Conservation (phyloP, 2,113 vertebrate species). For the Atractosteus spatula region DNA sequence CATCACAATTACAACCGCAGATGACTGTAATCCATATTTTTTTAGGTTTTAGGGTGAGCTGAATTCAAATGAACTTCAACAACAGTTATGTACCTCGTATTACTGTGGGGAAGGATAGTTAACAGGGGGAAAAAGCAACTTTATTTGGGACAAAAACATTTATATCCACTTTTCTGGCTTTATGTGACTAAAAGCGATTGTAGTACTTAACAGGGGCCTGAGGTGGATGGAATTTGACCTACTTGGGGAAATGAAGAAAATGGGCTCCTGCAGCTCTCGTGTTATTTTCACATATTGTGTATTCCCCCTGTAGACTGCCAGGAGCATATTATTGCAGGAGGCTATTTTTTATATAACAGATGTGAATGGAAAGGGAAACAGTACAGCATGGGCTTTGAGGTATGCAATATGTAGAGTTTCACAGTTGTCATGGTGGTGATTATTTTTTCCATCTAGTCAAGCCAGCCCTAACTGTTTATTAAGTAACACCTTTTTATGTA, state of each 20-base stretch:
- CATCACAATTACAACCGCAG: too few species aligned
- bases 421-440: not conserved
- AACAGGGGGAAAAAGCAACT: not conserved
- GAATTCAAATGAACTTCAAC: constrained; percentile 15
- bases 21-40: too few species aligned
- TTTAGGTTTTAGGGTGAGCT: not conserved
- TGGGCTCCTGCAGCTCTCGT: not conserved
- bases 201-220: not conserved
- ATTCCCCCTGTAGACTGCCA: not conserved
- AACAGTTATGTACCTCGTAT: not conserved
- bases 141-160: constrained; percentile 8
- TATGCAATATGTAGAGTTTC: not conserved
- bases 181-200: constrained; percentile 2
- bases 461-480: not conserved
- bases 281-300: not conserved
- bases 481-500: not conserved
- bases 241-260: not conserved
- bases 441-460: not conserved
- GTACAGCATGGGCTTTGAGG: not conserved
- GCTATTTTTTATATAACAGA: not conserved
- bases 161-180: not conserved
- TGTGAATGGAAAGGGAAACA: not conserved
- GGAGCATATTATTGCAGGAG: not conserved
- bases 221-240: not conserved
- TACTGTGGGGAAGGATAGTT: not conserved